Evolutionary conservation across 2,797 vertebrate genomes (phyloP).

Genomic region (Cirrhinus mrigala): DNA sequence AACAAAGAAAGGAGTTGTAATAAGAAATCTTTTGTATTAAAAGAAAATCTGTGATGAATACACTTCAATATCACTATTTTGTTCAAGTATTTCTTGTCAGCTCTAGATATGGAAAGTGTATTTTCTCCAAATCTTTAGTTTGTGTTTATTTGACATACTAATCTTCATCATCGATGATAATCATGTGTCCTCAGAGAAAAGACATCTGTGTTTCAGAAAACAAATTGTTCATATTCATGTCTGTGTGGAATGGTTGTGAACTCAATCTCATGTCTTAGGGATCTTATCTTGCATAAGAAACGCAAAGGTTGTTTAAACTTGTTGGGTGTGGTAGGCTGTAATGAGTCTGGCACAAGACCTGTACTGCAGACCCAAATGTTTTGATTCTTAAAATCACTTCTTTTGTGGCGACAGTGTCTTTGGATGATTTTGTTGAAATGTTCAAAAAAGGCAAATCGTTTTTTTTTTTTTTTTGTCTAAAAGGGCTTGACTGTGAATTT

Average conservation of each 20-base stretch:
- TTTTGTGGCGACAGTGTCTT: conserved; percentile 33
- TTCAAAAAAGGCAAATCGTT: conserved; percentile 1
- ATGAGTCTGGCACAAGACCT: neutral
- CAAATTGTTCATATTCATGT: neutral
- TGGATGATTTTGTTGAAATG: conserved; percentile 8
- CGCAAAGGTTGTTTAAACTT: conserved; percentile 13
- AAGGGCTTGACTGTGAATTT: conserved; percentile 54
- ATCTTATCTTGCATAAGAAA: conserved; percentile 16
- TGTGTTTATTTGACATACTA: neutral
- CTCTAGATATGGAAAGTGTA: neutral
- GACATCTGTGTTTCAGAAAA: neutral
- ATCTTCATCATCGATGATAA: neutral
- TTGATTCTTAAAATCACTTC: neutral
- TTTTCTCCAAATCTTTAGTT: neutral
- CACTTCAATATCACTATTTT: conserved; percentile 16
- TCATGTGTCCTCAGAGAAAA: neutral
- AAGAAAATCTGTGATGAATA: neutral
- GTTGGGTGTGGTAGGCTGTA: conserved; percentile 5
- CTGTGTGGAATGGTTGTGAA: neutral
- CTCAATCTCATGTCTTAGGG: neutral
- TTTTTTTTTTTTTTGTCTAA: conserved; percentile 36
- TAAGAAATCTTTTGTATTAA: conserved; percentile 4
- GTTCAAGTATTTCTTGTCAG: neutral
- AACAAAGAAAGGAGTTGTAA: neutral
- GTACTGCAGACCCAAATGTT: conserved; percentile 18